Evolutionary conservation across 1,140 invertebrate species (phyloP), one percentile per base, ranked within the genome.

Genomic region (Sweltsa coloradensis): DNA sequence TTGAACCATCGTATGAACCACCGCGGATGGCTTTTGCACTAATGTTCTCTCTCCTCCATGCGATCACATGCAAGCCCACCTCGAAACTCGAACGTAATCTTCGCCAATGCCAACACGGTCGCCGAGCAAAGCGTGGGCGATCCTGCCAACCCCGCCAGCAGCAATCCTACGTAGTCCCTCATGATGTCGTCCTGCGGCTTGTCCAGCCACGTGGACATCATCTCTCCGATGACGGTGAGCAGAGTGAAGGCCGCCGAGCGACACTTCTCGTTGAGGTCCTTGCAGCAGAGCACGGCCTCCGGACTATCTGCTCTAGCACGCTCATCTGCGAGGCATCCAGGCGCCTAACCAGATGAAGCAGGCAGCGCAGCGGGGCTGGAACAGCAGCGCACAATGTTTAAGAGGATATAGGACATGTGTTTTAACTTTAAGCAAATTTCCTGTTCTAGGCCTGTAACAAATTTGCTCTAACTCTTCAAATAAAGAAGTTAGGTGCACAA

Each of bases 241-340:
- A 94, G 60, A 34, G 75, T 73, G 61, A 82, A 91, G 0, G 90
- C 85, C 19, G 81, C 80, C 34, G 74, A 68, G 22, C 89, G 71
- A 53, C 88, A 89, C 58, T 79, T 83, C 21, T 80, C 76, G 58
- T 89, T 91, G 36, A 86, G 75, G 57, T 90, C 86, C 57, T 83
- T 86, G 1, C 84, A 84, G 53, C 81, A 83, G 3, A 90, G 60
- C 1, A 93, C 75, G 1, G 82, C 78, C 66, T 94, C 89, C 0
- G 87, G 6, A 93, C 64, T 0, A 86, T 75, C 31, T 36, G 22
- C 16, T 45, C 14, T 9, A 50, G 27, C n/a, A 36, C 23, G 13
- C 26, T 22, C 22, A 23, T 16, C 16, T 67, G 53, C 16, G 51
- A 42, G 9, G 51, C 51, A 6, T 60, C 53, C 40, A 72, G 46